A percentile compares a stretch with the other conserved stretches of the same genome.
Conservation (phyloP, 1,140 invertebrate genomes). For the Drosophila prosaltans region DNA sequence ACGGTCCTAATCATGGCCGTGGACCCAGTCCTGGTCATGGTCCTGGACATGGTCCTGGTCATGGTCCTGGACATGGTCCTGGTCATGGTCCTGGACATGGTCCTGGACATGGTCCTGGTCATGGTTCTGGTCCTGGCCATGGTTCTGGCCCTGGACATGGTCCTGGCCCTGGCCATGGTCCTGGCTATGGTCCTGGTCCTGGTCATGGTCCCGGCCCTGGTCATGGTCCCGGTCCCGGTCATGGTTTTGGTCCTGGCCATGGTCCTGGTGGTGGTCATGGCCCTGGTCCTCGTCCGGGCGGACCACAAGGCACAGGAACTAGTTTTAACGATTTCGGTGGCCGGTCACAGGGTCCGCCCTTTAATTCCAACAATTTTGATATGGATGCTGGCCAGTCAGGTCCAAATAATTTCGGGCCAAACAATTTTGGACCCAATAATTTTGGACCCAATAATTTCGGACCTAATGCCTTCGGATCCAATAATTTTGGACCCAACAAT, state of each 20-base stretch:
- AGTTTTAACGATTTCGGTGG: conserved; percentile 37
- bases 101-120: too few relatives aligned
- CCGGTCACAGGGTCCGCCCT: not conserved
- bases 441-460: conserved; percentile 11
- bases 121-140: too few relatives aligned
- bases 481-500: conserved; percentile 24
- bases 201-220: too few relatives aligned
- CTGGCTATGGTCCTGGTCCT: too few relatives aligned
- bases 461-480: conserved; percentile 10
- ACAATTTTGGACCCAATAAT: conserved; percentile 12
- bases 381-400: conserved; percentile 29
- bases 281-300: conserved; percentile 21
- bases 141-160: too few relatives aligned
- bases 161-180: too few relatives aligned
- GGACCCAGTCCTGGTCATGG: too few relatives aligned
- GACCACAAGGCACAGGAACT: conserved; percentile 23
- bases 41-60: too few relatives aligned
- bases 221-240: too few relatives aligned
- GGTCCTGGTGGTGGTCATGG: conserved; percentile 30
- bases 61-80: too few relatives aligned
- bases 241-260: not conserved
- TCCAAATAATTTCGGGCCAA: conserved; percentile 40
- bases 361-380: conserved; percentile 22
- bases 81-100: too few relatives aligned
- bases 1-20: too few relatives aligned